Base-by-base conservation (phyloP, 2,888 invertebrate species). In the Phyto melanocephala region DNA sequence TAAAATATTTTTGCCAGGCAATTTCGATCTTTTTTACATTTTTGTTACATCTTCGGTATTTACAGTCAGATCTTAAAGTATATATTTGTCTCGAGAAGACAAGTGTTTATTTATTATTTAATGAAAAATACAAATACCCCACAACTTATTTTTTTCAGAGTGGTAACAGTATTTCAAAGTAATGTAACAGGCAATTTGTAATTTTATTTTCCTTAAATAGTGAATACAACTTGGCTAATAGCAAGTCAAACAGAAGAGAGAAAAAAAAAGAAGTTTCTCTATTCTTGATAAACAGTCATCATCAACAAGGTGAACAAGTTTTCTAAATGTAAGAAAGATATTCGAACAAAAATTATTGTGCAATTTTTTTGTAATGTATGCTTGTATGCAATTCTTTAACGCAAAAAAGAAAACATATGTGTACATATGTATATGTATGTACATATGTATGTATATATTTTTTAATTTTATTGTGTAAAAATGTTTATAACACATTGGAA, bases 251-350 rank as follows among this genome's bases (percentile, higher is more conserved):
- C n/a, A n/a, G n/a, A n/a, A n/a, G n/a, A n/a, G n/a, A n/a, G 54
- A 37, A 13, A 42, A 45, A 67, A 47, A 47, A 54, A 63, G 40
- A 72, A 72, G 79, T 72, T 72, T 79, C 58, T 45, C 60, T 45
- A 74, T 52, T 67, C 47, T 33, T 13, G 17, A 33, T 22, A 8
- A 42, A 50, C 17, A 52, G 33, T 24, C 56, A 33, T 58, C 45
- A 54, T 62, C 45, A 8, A 22, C 72, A 80, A 80, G 72, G 74
- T 20, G 28, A 68, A 37, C 72, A 58, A 74, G 79, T 74, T 80
- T 79, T 60, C 60, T 37, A 58, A 65, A 58, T 33, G 45, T 13
- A 75, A 75, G 13, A 52, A 63, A 35, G 28, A 65, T 5, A 28
- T 28, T 63, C 11, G 17, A 20, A 50, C 4, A 15, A 42, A 67